Conservation (phyloP, 30 jellyfish, hydroid and myxozoan genomes). For the Chrysaora quinquecirrha region DNA sequence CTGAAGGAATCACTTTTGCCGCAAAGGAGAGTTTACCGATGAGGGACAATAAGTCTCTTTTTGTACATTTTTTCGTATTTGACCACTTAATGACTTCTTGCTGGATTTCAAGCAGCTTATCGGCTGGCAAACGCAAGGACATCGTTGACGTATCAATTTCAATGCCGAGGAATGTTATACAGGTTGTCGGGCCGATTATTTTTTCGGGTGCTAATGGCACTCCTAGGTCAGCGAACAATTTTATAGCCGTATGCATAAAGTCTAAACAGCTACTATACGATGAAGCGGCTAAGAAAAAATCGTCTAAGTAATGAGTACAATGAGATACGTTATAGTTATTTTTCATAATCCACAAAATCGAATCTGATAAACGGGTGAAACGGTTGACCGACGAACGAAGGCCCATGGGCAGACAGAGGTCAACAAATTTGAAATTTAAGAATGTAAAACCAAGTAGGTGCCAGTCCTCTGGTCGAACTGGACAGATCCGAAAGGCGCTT, state of each 20-base stretch:
- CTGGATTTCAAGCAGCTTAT: not conserved
- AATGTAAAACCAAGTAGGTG: constrained; percentile 15
- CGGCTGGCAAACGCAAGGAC: not conserved
- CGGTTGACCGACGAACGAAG: constrained; percentile 1
- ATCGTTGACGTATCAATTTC: not conserved
- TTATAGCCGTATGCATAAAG: not conserved
- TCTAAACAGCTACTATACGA: not conserved
- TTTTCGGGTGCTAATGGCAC: constrained; percentile 12
- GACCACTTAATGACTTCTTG: not conserved
- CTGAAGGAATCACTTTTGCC: not conserved
- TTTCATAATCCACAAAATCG: constrained; percentile 24
- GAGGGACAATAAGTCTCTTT: not conserved
- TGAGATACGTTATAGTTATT: not conserved
- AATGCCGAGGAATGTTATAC: constrained; percentile 12
- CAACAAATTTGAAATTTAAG: constrained; percentile 6
- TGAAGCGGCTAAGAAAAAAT: not conserved
- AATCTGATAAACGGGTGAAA: constrained; percentile 10
- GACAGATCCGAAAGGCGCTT: constrained; percentile 52
- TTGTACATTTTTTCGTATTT: not conserved
- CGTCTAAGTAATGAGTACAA: constrained; percentile 20
- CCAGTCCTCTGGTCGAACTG: constrained; percentile 66
- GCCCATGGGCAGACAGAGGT: constrained; percentile 35
- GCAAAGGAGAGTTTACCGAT: constrained; percentile 2
- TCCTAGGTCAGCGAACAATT: not conserved
- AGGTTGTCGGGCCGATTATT: constrained; percentile 8